Base-by-base conservation (phyloP, 2,888 invertebrate genomes). In the Catonia carolina region DNA sequence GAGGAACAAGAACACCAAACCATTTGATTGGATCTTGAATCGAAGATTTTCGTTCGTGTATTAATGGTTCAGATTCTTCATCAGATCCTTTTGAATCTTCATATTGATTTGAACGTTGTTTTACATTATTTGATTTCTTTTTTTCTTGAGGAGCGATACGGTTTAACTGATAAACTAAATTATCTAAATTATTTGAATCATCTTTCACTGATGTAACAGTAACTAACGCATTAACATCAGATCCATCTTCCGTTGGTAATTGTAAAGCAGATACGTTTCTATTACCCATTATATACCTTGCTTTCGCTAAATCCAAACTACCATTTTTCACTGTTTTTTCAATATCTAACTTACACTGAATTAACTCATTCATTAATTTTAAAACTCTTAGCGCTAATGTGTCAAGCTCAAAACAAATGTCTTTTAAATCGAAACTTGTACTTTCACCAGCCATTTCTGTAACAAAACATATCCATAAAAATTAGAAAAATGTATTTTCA, bases 1-100 rank as follows among this genome's bases (percentile, higher is more conserved):
- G 84, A 0, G 93, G 91, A 0, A 91, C 88, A 33, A 94, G 72
- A 36, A 90, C 80, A 10, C 92, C 92, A 75, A 93, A 94, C 91
- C 91, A 92, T 62, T 81, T 83, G 27, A 92, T 70, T 0, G 93
- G 91, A 70, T 93, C 81, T 58, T 63, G 59, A 41, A 60, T 54
- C 17, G 49, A 4, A 36, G 56, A 47, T 15, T 49, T 41, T 49
- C 39, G 22, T 53, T 54, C 14, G 33, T 41, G 18, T 27, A 27
- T 6, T 27, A 27, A 27, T 6, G 27, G 27, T 12, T 23, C 22
- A 3, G 42, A 49, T 14, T 56, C 54, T 18, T 39, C 23, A 22
- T 33, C 36, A 15, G n/a, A 14, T 27, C 55, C 39, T 1, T 39
- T 17, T 27, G 39, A 1, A 49, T 56, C 50, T 42, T 48, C 37